Percentiles rank a stretch among this genome's conserved stretches.
These are phyloP conservation scores for Epinephelus malabaricus DNA, from an alignment of 2,797 vertebrate genomes.

Conservation along the genomic window DNA sequence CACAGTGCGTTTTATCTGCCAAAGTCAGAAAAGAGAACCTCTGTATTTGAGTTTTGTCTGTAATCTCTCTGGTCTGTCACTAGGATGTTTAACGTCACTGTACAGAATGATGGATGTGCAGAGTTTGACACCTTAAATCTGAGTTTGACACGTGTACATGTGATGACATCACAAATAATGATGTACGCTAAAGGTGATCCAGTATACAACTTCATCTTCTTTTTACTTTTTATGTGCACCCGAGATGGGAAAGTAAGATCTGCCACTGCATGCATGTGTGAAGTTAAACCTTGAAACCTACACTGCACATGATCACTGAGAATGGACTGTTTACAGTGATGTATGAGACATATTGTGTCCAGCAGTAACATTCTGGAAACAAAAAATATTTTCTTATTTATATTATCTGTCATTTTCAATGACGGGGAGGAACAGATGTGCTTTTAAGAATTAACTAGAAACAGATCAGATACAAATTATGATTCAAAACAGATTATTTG, in stretches of 20 bases:
- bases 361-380: slow-evolving; percentile 6
- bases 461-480: neutral
- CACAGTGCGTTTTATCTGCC: neutral
- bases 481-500: neutral
- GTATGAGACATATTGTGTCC: slow-evolving; percentile 13
- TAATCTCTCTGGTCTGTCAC: too few species aligned
- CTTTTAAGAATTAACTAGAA: neutral
- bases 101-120: too few species aligned
- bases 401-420: neutral
- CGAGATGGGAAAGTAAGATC: too few species aligned
- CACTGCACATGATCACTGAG: slow-evolving; percentile 5
- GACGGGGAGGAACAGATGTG: neutral
- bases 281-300: slow-evolving; percentile 10
- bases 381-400: slow-evolving; percentile 1
- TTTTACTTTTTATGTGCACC: too few species aligned
- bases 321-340: neutral
- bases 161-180: neutral
- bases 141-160: neutral
- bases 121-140: too few species aligned
- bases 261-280: neutral
- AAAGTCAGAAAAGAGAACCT: neutral
- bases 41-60: neutral
- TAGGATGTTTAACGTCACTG: too few species aligned
- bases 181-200: neutral
- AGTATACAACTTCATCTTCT: neutral